Base-by-base conservation (phyloP, 1,140 invertebrate species). In the Cydia strobilella region DNA sequence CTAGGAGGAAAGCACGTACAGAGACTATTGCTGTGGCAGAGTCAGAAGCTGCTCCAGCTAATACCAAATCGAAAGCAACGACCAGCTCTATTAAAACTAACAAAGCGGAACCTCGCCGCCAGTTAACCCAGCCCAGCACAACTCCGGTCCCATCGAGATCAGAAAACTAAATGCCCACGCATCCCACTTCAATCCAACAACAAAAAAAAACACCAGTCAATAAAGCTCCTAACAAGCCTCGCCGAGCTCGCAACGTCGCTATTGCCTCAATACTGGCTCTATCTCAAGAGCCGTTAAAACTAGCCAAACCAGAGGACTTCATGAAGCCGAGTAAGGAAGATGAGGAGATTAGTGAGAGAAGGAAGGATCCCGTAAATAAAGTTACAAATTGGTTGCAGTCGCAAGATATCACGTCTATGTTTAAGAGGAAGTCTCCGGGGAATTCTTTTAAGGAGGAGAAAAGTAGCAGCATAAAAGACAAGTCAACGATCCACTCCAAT, bases 351-450 rank as follows among this genome's bases (percentile, higher is more conserved):
- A 18, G 5, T 1, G 31, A 39, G n/a, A 69, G 27, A 69, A 39
- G 65, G 31, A 69, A 69, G 13, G 65, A 69, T 18, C 42, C 65
- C 0, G 65, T 69, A 0, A 35, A 69, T n/a, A 69, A 69, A 20
- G 65, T 69, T n/a, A 69, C 27, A 1, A 69, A 39, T 18, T 69
- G 65, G 65, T 27, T 69, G n/a, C 65, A 69, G 65, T 42, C 65
- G 15, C 65, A 69, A 13, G 65, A 69, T n/a, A 69, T 69, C 15
- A 69, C 15, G 1, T 12, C 13, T n/a, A 69, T 69, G 65, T 69
- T 69, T 18, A 69, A 69, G 31, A 69, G 18, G 31, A 69, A 69
- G 31, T 69, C 65, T 18, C 18, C 65, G 5, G 31, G 12, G 2
- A 59, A 59, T 23, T 59, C 54, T 5, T 59, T 59, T 23, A 59